These are phyloP conservation scores for Clinocottus analis DNA, from an alignment of 2,113 vertebrate genomes.

Conservation along the genomic window DNA sequence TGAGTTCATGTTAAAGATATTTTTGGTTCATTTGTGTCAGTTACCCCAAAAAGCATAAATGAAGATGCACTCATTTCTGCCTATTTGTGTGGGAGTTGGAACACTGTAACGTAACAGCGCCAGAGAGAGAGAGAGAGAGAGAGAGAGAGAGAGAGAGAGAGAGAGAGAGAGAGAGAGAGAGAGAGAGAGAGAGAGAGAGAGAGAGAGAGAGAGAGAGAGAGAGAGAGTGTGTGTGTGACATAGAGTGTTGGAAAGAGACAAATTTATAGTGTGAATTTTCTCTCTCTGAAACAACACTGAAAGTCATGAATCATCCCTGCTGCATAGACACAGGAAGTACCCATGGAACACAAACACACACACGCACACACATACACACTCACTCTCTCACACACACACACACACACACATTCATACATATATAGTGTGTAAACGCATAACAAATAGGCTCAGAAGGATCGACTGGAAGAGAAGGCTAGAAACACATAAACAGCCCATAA, in stretches of 20 bases:
- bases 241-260: conserved; percentile 61
- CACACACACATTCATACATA: conserved; percentile 17
- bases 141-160: not conserved
- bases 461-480: conserved; percentile 41
- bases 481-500: conserved; percentile 51
- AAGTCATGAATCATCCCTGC: conserved; percentile 76
- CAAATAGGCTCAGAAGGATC: conserved; percentile 31
- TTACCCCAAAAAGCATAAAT: conserved; percentile 66
- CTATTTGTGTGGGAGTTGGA: conserved; percentile 73
- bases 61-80: conserved; percentile 58
- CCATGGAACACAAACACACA: conserved; percentile 62
- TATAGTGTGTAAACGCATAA: conserved; percentile 28
- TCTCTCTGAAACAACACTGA: conserved; percentile 62
- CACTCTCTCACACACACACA: conserved; percentile 41
- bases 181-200: not conserved
- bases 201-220: not conserved
- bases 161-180: conserved; percentile 3
- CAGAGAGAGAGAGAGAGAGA: not conserved
- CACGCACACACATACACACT: conserved; percentile 10
- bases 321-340: conserved; percentile 68
- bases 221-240: conserved; percentile 31
- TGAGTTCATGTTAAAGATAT: conserved; percentile 54
- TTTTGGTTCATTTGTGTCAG: conserved; percentile 70
- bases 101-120: conserved; percentile 47
- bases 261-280: conserved; percentile 71